Evolutionary conservation across 2,797 vertebrate species (phyloP).

Genomic region (Staurois parvus): DNA sequence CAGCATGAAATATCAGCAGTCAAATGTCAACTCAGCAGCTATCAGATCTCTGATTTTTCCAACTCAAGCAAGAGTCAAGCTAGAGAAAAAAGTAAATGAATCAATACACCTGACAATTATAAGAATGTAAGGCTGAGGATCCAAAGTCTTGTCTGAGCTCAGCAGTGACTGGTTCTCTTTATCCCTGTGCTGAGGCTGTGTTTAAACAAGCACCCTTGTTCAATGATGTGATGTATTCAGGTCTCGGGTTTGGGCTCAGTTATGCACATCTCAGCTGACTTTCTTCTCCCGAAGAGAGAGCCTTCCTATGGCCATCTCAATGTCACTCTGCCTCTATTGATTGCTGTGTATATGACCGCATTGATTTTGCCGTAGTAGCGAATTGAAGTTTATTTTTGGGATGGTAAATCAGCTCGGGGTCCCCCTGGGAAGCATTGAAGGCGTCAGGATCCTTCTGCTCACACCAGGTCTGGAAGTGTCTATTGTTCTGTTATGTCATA

Average conservation of each 20-base stretch:
- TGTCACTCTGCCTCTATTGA: slow-evolving; percentile 52
- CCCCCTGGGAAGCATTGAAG: not conserved
- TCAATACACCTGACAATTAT: too few relatives aligned
- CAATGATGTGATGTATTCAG: not conserved
- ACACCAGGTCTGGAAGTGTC: not conserved
- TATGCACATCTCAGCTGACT: not conserved
- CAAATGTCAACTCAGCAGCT: too few relatives aligned
- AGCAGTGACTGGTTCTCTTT: too few relatives aligned
- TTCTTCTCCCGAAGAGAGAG: not conserved
- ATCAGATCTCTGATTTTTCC: too few relatives aligned
- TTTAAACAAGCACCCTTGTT: not conserved
- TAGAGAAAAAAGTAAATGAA: too few relatives aligned
- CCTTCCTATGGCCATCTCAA: slow-evolving; percentile 31
- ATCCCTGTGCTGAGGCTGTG: not conserved
- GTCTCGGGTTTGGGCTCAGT: not conserved
- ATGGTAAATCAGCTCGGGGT: slow-evolving; percentile 12
- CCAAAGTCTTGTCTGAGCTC: too few relatives aligned
- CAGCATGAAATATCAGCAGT: too few relatives aligned
- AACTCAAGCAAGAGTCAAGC: too few relatives aligned
- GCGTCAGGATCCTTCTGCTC: not conserved
- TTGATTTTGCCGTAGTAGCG: slow-evolving; percentile 43
- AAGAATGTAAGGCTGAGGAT: too few relatives aligned
- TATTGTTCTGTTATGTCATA: not conserved
- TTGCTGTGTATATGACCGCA: slow-evolving; percentile 37
- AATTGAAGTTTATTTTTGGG: slow-evolving; percentile 52